phyloP scores from a whole-genome alignment of 2,888 invertebrate species.

The Phasia obesa region DNA sequence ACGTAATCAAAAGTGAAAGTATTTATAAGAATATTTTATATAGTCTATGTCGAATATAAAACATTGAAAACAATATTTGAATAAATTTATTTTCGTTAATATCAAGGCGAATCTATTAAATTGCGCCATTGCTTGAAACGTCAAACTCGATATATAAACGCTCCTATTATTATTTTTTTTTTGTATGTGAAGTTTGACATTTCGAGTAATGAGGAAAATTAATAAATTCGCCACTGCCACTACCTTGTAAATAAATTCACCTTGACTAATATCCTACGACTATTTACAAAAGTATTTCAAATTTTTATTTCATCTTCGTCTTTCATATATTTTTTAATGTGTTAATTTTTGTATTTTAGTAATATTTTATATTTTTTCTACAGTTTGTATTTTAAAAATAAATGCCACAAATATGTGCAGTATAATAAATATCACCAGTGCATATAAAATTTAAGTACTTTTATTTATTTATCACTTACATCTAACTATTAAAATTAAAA shows the following conservation, averaged over 20 bases:
- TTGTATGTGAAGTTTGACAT: too few species aligned
- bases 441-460: slow-evolving; percentile 57
- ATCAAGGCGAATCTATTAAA: too few species aligned
- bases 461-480: slow-evolving; percentile 26
- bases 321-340: slow-evolving; percentile 12
- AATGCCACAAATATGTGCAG: slow-evolving; percentile 71
- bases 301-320: slow-evolving; percentile 1
- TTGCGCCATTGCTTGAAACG: too few species aligned
- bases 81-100: background rate
- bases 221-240: too few species aligned
- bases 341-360: slow-evolving; percentile 27
- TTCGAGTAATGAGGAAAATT: too few species aligned
- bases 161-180: too few species aligned
- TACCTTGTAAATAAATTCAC: background rate
- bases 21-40: slow-evolving; percentile 19
- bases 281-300: slow-evolving; percentile 27
- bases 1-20: too few species aligned
- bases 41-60: slow-evolving; percentile 17
- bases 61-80: background rate
- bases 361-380: slow-evolving; percentile 31
- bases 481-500: slow-evolving; percentile 13
- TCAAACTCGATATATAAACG: too few species aligned
- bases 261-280: background rate
- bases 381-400: slow-evolving; percentile 58
- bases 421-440: slow-evolving; percentile 69